Conservation (phyloP, 2,113 vertebrate genomes). For the Odocoileus virginianus region DNA sequence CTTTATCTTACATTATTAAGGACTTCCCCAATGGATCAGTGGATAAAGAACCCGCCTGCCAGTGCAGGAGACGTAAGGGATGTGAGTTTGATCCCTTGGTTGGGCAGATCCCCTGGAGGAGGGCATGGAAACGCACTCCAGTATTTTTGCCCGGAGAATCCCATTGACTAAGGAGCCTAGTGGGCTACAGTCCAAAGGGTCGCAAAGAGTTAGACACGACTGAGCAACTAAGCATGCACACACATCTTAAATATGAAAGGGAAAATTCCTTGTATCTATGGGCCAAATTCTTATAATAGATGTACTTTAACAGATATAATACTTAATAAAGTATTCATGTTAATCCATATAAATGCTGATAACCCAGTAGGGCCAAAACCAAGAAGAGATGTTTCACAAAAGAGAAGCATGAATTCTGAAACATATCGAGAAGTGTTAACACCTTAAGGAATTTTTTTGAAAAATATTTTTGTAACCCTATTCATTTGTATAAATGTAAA, state of each 20-base stretch:
- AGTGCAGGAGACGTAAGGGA: not conserved
- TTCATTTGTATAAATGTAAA: not conserved
- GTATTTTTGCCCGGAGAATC: not conserved
- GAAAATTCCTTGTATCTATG: not conserved
- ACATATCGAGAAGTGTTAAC: not conserved
- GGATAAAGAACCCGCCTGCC: not conserved
- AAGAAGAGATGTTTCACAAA: not conserved
- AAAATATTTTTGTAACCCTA: not conserved
- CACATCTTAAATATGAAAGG: not conserved
- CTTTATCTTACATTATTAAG: not conserved
- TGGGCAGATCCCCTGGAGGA: not conserved
- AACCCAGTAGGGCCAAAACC: not conserved
- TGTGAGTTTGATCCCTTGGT: not conserved
- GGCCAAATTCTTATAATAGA: not conserved
- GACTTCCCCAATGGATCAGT: not conserved
- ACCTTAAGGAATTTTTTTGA: not conserved
- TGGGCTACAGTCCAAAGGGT: not conserved
- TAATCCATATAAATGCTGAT: not conserved
- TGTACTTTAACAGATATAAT: not conserved
- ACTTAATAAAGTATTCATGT: not conserved
- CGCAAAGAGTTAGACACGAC: not conserved
- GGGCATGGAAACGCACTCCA: not conserved
- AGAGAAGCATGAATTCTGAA: conserved; percentile 27
- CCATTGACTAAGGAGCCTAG: not conserved
- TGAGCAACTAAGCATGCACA: not conserved